phyloP scores from a whole-genome alignment of 2,888 invertebrate genomes.

The Rotaria magnacalcarata region DNA sequence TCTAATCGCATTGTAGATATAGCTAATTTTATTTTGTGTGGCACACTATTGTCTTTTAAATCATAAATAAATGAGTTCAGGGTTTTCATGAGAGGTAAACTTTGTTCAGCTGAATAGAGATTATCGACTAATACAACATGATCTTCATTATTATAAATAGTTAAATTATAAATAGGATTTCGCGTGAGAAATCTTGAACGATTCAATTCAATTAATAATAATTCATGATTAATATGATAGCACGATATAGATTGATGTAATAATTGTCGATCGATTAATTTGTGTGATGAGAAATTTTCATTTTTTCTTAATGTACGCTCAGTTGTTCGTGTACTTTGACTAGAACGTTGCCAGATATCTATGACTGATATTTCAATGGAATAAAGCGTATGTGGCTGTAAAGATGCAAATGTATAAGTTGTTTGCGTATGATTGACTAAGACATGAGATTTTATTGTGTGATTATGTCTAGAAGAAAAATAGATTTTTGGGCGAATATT shows the following conservation, averaged over 20 bases:
- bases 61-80: not conserved
- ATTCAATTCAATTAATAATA: slow-evolving; percentile 5
- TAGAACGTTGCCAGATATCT: not conserved
- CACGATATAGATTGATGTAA: not conserved
- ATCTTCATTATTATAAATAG: not conserved
- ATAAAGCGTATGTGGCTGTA: not conserved
- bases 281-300: not conserved
- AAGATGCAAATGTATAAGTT: not conserved
- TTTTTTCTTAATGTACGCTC: not conserved
- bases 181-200: not conserved
- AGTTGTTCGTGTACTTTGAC: not conserved
- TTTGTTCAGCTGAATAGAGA: not conserved
- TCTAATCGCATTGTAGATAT: not conserved
- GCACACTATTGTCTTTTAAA: not conserved
- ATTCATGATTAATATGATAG: slow-evolving; percentile 21
- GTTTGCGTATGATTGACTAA: not conserved
- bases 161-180: slow-evolving; percentile 5
- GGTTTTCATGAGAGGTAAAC: not conserved
- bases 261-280: not conserved
- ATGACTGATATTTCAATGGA: not conserved
- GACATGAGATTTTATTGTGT: not conserved
- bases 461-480: not conserved
- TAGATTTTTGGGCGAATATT: not conserved
- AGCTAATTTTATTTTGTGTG: not conserved
- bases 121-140: not conserved